phyloP scores from a whole-genome alignment of 2,888 invertebrate genomes.

The Pemphredon lugubris region DNA sequence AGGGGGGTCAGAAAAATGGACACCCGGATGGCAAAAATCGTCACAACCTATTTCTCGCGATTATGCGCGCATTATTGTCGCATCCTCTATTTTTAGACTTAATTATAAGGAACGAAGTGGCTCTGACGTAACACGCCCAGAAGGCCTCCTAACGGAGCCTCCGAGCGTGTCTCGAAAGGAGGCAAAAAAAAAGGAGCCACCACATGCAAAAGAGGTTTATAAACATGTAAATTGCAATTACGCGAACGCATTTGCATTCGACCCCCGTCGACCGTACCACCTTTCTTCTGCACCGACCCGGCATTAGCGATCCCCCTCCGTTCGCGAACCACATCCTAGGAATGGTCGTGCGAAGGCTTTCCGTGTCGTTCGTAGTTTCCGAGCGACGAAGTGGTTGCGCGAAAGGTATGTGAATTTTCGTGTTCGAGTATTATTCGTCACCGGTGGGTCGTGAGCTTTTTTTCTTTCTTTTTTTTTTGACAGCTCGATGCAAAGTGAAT shows the following conservation, averaged over 20 bases:
- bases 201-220: slow-evolving; percentile 55
- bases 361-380: slow-evolving; percentile 31
- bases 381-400: slow-evolving; percentile 5
- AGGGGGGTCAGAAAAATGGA: no score
- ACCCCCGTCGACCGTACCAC: slow-evolving; percentile 25
- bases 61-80: slow-evolving; percentile 41
- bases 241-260: slow-evolving; percentile 53
- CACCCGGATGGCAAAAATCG: no score
- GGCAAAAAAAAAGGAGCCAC: slow-evolving; percentile 11
- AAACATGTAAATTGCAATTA: slow-evolving; percentile 61
- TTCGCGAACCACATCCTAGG: not conserved
- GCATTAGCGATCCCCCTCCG: slow-evolving; percentile 17
- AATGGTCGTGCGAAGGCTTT: slow-evolving; percentile 36
- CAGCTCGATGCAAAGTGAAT: not conserved
- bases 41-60: slow-evolving; percentile 15
- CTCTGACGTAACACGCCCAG: slow-evolving; percentile 21
- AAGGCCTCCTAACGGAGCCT: slow-evolving; percentile 36
- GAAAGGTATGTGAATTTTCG: slow-evolving; percentile 30
- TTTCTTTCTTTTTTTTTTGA: no score
- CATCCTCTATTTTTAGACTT: slow-evolving; percentile 60
- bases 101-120: slow-evolving; percentile 48
- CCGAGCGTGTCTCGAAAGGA: slow-evolving; percentile 15
- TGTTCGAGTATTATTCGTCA: slow-evolving; percentile 36
- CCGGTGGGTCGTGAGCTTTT: slow-evolving; percentile 9
- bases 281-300: slow-evolving; percentile 27